These are phyloP conservation scores for Urocynchramus pylzowi DNA, from an alignment of 2,113 vertebrate species.

Conservation along the genomic window DNA sequence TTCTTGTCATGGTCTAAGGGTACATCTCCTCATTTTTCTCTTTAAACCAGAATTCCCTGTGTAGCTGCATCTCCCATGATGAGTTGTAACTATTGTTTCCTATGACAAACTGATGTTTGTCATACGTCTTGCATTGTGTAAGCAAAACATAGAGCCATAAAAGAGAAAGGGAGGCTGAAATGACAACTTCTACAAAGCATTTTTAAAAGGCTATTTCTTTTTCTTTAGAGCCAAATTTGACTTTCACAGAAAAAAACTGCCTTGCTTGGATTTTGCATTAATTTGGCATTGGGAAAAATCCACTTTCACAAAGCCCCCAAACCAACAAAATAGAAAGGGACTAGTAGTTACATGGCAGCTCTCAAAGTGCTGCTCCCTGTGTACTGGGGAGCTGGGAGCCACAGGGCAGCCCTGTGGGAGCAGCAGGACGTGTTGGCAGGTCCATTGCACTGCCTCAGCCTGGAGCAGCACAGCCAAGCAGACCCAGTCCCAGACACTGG, in stretches of 20 bases:
- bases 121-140: not conserved
- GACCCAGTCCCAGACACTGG: fast-evolving
- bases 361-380: not conserved
- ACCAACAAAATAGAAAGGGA: not conserved
- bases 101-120: not conserved
- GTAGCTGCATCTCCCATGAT: not conserved
- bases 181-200: not conserved
- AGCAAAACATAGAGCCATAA: not conserved
- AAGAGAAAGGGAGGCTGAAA: not conserved
- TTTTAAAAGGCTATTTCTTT: not conserved
- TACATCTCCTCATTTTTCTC: not conserved
- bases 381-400: not conserved
- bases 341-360: not conserved
- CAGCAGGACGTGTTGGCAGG: not conserved
- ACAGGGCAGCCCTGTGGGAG: not conserved
- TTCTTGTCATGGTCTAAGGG: not conserved
- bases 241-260: not conserved
- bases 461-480: fast-evolving
- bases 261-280: not conserved
- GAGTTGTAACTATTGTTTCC: not conserved
- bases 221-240: not conserved
- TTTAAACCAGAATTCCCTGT: not conserved
- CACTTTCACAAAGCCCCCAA: not conserved
- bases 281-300: not conserved
- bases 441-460: not conserved